Conservation (phyloP, 2,888 invertebrate genomes). For the Tiphia femorata region DNA sequence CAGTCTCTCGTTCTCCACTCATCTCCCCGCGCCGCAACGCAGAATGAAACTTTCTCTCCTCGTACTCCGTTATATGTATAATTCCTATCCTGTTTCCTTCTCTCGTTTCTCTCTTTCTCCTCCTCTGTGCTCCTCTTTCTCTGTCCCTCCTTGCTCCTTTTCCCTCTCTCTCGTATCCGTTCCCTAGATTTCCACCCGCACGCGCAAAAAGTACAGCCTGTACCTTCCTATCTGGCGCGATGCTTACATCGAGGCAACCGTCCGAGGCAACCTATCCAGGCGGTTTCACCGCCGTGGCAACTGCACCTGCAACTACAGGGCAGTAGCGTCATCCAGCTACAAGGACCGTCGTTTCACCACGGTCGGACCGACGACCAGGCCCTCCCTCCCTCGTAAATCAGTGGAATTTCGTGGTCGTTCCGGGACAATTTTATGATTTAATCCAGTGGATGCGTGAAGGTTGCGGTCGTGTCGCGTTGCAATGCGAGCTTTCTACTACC, state of each 20-base stretch:
- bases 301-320: no score
- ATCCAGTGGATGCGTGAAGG: conserved; percentile 50
- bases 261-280: not conserved
- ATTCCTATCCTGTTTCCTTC: no score
- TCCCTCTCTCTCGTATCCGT: conserved; percentile 5
- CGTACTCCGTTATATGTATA: no score
- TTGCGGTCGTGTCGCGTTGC: conserved; percentile 34
- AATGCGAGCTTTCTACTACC: not conserved
- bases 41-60: not conserved
- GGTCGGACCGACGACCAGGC: not conserved
- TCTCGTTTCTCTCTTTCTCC: conserved; percentile 3
- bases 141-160: conserved; percentile 3
- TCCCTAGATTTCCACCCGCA: not conserved
- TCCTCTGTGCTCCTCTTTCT: not conserved
- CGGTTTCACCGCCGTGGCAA: no score
- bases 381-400: conserved; percentile 58
- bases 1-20: not conserved
- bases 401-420: conserved; percentile 46
- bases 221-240: not conserved
- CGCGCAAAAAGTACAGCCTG: not conserved
- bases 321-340: no score
- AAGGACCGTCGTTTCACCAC: no score
- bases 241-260: not conserved
- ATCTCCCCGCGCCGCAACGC: conserved; percentile 1
- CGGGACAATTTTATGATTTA: conserved; percentile 58